Base-by-base conservation (phyloP, 2,113 vertebrate species). In the Bucco capensis region DNA sequence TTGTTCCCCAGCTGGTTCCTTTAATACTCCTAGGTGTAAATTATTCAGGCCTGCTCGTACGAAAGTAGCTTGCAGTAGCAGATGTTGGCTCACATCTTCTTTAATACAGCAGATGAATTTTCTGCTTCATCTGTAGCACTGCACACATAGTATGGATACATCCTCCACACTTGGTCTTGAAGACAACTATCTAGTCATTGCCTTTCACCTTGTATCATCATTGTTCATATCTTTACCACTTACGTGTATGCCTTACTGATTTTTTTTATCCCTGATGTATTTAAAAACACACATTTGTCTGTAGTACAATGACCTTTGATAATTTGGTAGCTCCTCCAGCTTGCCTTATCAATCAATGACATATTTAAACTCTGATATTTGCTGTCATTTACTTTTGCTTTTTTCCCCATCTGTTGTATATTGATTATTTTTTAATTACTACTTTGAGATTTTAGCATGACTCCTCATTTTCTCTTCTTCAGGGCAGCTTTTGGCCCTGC, bases 331-430 rank as follows among this genome's bases (percentile, higher is more conserved):
- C 42, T 90, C 47, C 53, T 88, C 51, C 33, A 69, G 57, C 84
- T 82, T 90, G 18, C 10, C 78, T 94, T 95, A 94, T 93, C 91
- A 94, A 65, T 60, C 40, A 82, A 23, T 1, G 14, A 61, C 66
- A 75, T 78, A 93, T 94, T 92, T 75, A 89, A 90, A 90, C 84
- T 90, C n/a, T 1, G 0, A 90, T 89, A 90, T 46, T 92, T 87
- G 77, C 89, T 92, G 81, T 82, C 73, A 89, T 93, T 93, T 92
- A 79, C 66, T 81, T 92, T 81, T 88, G 47, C 17, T 60, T 84
- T 93, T 87, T 57, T 53, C 3, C 71, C 93, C 93, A 89, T 90
- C 91, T 96, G 93, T 71, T 84, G 25, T 72, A 64, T 81, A 93
- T 92, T 79, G 77, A 78, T 90, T 78, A n/a, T n/a, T 84, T 72